Evolutionary conservation across 2,888 invertebrate genomes (phyloP).

Genomic region (Synergus itoensis): DNA sequence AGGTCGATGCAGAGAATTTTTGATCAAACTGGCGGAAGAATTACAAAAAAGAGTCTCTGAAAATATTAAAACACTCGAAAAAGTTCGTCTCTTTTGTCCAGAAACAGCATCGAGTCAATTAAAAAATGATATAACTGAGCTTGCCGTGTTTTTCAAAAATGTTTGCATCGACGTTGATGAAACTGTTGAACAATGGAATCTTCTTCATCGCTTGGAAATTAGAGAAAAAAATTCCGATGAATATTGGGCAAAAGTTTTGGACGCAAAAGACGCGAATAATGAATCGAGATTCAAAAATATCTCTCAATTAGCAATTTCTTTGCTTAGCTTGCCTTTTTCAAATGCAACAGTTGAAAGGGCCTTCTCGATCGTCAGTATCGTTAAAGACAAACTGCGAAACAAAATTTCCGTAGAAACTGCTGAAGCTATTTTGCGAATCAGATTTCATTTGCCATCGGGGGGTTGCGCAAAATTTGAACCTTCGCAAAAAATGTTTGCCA

Average conservation of each 20-base stretch:
- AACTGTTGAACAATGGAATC: slow-evolving; percentile 40
- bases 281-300: slow-evolving; percentile 27
- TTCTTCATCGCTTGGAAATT: slow-evolving; percentile 4
- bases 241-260: slow-evolving; percentile 37
- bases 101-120: slow-evolving; percentile 5
- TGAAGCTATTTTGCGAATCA: slow-evolving; percentile 41
- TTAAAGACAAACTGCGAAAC: slow-evolving; percentile 52
- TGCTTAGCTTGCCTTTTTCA: slow-evolving; percentile 54
- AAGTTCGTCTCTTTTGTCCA: slow-evolving; percentile 33
- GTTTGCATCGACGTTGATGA: slow-evolving; percentile 31
- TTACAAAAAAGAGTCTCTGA: slow-evolving; percentile 35
- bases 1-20: too few relatives aligned
- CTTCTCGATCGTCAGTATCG: slow-evolving; percentile 51
- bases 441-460: slow-evolving; percentile 9
- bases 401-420: slow-evolving; percentile 39
- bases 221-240: slow-evolving; percentile 22
- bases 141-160: slow-evolving; percentile 27
- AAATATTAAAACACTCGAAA: slow-evolving; percentile 43
- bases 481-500: slow-evolving; percentile 36
- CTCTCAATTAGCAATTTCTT: slow-evolving; percentile 24
- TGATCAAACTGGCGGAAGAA: slow-evolving; percentile 10
- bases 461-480: slow-evolving; percentile 45
- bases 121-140: slow-evolving; percentile 42
- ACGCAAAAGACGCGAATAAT: slow-evolving; percentile 24
- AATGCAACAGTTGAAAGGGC: slow-evolving; percentile 55